Evolutionary conservation across 2,113 vertebrate species (phyloP).

Genomic region (Tenebrosternarchus preto): DNA sequence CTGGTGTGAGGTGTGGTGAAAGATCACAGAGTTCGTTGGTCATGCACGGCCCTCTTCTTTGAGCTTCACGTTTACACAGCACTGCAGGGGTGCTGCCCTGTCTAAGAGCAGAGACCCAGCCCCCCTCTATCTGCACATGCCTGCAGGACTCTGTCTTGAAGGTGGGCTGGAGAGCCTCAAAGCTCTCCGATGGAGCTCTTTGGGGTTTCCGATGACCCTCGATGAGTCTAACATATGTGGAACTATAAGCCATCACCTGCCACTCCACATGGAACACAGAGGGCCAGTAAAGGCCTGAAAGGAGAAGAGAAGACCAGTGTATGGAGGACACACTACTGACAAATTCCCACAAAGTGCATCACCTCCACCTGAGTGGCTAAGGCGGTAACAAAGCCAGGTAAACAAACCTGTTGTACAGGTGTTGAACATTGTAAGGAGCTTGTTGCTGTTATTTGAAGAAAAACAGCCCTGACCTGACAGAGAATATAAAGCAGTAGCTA

Average conservation of each 20-base stretch:
- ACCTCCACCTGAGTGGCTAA: not conserved
- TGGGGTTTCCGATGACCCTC: not conserved
- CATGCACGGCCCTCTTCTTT: constrained; percentile 10
- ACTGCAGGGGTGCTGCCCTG: constrained; percentile 15
- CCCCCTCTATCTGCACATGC: constrained; percentile 9
- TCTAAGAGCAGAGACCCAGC: constrained; percentile 4
- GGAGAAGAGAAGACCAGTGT: not conserved
- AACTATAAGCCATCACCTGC: constrained; percentile 5
- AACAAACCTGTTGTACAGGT: too few species aligned
- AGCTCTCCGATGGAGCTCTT: constrained; percentile 23
- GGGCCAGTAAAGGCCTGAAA: constrained; percentile 27
- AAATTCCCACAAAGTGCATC: not conserved
- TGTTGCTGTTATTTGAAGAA: too few species aligned
- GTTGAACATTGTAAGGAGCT: too few species aligned
- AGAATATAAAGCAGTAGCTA: too few species aligned
- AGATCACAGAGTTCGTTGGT: constrained; percentile 48
- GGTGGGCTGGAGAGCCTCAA: constrained; percentile 13
- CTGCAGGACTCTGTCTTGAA: constrained; percentile 7
- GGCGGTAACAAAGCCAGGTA: too few species aligned
- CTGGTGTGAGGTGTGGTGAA: constrained; percentile 27
- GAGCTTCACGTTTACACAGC: constrained; percentile 42
- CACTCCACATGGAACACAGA: not conserved
- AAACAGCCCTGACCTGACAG: too few species aligned
- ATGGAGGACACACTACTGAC: not conserved
- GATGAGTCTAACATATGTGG: constrained; percentile 28